Conservation (phyloP, 2,113 vertebrate species). For the Pimephales promelas region DNA sequence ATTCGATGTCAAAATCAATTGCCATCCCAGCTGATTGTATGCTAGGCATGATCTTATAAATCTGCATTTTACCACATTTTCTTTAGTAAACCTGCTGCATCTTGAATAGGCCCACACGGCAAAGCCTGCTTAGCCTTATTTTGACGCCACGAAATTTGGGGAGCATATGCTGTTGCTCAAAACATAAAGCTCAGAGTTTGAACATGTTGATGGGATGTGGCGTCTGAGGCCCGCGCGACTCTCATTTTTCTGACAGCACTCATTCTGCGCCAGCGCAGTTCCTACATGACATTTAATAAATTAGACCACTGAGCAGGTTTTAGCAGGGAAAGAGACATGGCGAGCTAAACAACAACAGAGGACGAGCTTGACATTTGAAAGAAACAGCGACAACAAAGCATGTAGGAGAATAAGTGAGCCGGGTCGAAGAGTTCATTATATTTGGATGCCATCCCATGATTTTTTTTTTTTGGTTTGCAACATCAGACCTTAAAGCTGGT, state of each 20-base stretch:
- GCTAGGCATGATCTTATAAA: not conserved
- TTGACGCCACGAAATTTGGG: constrained; percentile 9
- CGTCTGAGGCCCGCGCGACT: constrained; percentile 48
- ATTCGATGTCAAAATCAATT: constrained; percentile 3
- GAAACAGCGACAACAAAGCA: constrained; percentile 51
- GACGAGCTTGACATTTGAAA: constrained; percentile 54
- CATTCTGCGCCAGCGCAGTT: constrained; percentile 64
- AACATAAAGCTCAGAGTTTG: constrained; percentile 42
- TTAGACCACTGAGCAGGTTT: constrained; percentile 65
- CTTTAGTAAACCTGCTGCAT: not conserved
- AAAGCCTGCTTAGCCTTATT: not conserved
- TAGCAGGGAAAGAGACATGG: constrained; percentile 44
- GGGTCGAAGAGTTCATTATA: constrained; percentile 47
- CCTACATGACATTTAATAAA: constrained; percentile 69
- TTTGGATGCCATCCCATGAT: constrained; percentile 22
- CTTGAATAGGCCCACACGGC: not conserved
- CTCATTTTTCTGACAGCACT: constrained; percentile 45
- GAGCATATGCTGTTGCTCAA: constrained; percentile 36
- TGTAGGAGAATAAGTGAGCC: constrained; percentile 35
- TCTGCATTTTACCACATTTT: not conserved
- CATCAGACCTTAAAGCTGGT: not conserved
- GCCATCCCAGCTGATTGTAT: not conserved
- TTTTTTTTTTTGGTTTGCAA: not conserved
- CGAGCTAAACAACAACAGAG: constrained; percentile 52
- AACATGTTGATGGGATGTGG: constrained; percentile 50